phyloP scores from a whole-genome alignment of 2,797 vertebrate species.

The Odontamblyopus rebecca region DNA sequence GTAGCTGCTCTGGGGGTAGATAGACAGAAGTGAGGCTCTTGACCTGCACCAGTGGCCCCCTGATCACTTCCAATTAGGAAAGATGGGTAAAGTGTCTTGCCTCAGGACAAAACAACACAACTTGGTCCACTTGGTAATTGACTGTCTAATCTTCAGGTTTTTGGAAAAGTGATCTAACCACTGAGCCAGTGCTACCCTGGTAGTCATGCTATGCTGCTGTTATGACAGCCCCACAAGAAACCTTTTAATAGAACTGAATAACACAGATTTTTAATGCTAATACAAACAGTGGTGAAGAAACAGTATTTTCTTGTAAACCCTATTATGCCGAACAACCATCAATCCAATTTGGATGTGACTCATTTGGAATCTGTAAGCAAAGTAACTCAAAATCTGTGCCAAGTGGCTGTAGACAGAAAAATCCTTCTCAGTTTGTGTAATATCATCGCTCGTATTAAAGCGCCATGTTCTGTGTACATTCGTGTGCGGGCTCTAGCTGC shows the following conservation, averaged over 20 bases:
- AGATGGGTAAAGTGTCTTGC: no score
- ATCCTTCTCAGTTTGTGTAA: slow-evolving; percentile 29
- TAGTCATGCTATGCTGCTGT: no score
- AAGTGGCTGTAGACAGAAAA: slow-evolving; percentile 30
- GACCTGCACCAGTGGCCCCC: no score
- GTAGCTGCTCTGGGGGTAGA: no score
- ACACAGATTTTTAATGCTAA: background rate
- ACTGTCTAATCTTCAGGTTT: no score
- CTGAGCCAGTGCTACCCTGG: no score
- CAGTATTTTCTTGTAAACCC: background rate
- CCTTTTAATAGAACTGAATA: background rate
- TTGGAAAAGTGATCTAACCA: no score
- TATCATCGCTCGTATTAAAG: slow-evolving; percentile 40
- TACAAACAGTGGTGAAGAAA: background rate
- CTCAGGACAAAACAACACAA: no score
- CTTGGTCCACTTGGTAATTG: no score
- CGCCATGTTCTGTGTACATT: slow-evolving; percentile 23
- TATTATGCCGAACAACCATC: background rate
- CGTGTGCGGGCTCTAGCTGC: slow-evolving; percentile 41
- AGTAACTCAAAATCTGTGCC: slow-evolving; percentile 26
- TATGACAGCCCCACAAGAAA: background rate
- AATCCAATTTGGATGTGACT: slow-evolving; percentile 8
- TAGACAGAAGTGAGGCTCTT: no score
- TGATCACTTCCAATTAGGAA: no score
- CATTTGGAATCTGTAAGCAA: background rate